Evolutionary conservation across 2,888 invertebrate species (phyloP).

Genomic region (Diachrysia chrysitis): DNA sequence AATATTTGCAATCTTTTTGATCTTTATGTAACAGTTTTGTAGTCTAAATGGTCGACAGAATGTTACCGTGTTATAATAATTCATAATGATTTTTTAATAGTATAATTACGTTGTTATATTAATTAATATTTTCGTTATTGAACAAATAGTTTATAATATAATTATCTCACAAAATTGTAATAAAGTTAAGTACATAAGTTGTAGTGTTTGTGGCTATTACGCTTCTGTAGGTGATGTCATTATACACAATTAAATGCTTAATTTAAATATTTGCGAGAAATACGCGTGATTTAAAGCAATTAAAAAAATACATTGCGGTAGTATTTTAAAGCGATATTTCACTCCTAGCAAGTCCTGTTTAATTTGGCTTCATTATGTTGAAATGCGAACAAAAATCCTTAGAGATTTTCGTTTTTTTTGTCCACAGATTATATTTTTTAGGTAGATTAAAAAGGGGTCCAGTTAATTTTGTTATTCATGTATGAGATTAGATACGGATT

Average conservation of each 20-base stretch:
- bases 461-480: constrained; percentile 17
- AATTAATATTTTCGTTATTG: no score
- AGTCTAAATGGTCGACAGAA: no score
- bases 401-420: constrained; percentile 12
- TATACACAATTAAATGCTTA: constrained; percentile 41
- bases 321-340: constrained; percentile 33
- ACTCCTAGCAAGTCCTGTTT: constrained; percentile 18
- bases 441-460: constrained; percentile 11
- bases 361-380: constrained; percentile 38
- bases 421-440: constrained; percentile 6
- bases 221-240: constrained; percentile 15
- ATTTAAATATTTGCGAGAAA: constrained; percentile 23
- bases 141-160: no score
- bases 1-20: neutral
- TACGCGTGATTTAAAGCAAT: constrained; percentile 37
- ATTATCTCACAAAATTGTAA: neutral
- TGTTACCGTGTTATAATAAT: no score
- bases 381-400: constrained; percentile 22
- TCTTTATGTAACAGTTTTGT: no score
- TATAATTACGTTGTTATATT: no score
- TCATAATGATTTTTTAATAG: no score
- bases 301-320: constrained; percentile 35
- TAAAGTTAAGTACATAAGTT: neutral
- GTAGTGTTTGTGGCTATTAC: constrained; percentile 17
- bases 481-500: constrained; percentile 5